phyloP scores from a whole-genome alignment of 2,888 invertebrate species.

The Colostygia pectinataria region DNA sequence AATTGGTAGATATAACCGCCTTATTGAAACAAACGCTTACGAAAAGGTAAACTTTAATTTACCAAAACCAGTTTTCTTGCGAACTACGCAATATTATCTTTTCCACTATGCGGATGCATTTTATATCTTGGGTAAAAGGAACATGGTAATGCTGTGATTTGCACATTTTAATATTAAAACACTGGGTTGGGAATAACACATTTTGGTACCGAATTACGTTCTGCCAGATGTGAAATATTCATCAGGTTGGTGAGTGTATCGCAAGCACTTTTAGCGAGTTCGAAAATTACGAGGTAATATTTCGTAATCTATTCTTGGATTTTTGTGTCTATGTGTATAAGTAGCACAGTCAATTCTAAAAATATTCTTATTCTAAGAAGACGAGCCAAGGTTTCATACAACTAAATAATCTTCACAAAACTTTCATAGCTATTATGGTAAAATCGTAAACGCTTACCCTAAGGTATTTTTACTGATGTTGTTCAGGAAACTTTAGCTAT shows the following conservation, averaged over 20 bases:
- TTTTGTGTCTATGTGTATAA: neutral
- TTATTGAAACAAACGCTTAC: slow-evolving; percentile 8
- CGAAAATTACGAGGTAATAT: neutral
- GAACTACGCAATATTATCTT: slow-evolving; percentile 12
- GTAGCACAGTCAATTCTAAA: neutral
- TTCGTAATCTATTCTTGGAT: neutral
- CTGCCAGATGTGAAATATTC: slow-evolving; percentile 64
- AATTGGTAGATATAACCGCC: neutral
- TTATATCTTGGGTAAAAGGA: slow-evolving; percentile 43
- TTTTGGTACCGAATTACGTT: slow-evolving; percentile 59
- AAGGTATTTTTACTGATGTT: no score
- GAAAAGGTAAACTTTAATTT: slow-evolving; percentile 14
- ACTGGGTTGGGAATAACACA: slow-evolving; percentile 40
- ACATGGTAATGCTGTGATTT: slow-evolving; percentile 67
- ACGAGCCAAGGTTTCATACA: no score
- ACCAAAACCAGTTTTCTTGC: slow-evolving; percentile 4
- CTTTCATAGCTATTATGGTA: no score
- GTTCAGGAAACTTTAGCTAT: no score
- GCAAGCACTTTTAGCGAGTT: slow-evolving; percentile 11
- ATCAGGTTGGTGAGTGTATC: slow-evolving; percentile 36
- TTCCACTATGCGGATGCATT: slow-evolving; percentile 47
- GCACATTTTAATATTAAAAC: slow-evolving; percentile 76
- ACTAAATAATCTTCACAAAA: no score
- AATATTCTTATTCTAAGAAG: no score
- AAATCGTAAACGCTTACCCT: no score